Base-by-base conservation (phyloP, 2,888 invertebrate species). In the Polydrusus cervinus region DNA sequence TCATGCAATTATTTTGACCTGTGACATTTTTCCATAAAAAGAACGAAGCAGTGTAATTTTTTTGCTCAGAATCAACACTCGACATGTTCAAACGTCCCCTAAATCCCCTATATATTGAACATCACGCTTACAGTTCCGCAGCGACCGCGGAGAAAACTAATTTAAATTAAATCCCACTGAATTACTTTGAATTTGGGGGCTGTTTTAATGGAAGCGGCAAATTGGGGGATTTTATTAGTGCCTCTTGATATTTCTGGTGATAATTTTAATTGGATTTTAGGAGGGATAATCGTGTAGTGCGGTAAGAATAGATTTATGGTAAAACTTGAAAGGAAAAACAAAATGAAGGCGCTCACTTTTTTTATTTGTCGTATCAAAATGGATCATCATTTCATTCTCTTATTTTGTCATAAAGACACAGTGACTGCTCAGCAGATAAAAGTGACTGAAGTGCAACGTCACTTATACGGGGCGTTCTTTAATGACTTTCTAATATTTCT, bases 101-200 rank as follows among this genome's bases (percentile, higher is more conserved):
- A 77, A 79, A 80, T 80, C 80, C 79, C 77, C 71, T 8, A 79
- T 84, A 83, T 84, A 84, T 84, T 82, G 84, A 84, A 84, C 84
- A 82, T 82, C 75, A 81, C 81, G 81, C 81, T 68, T 62, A 62
- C 71, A 74, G 68, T 74, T 71, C 77, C 77, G 74, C 74, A 72
- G 51, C 61, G 49, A 61, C 83, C 81, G 83, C 84, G 86, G 83
- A 85, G 86, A 86, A 91, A 91, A 91, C 91, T 91, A 91, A 91
- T 91, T 91, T 91, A 91, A 91, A 91, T 91, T 91, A 91, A 91
- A 91, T 91, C 91, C 91, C 91, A 91, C 91, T 91, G 91, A 91
- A 91, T 91, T 91, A 91, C 91, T 90, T 85, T 85, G 83, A 79
- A 78, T 78, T 73, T 78, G 71, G 73, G 75, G 49, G 67, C 49